Base-by-base conservation (phyloP, 2,113 vertebrate genomes). In the Cranoglanis bouderius region DNA sequence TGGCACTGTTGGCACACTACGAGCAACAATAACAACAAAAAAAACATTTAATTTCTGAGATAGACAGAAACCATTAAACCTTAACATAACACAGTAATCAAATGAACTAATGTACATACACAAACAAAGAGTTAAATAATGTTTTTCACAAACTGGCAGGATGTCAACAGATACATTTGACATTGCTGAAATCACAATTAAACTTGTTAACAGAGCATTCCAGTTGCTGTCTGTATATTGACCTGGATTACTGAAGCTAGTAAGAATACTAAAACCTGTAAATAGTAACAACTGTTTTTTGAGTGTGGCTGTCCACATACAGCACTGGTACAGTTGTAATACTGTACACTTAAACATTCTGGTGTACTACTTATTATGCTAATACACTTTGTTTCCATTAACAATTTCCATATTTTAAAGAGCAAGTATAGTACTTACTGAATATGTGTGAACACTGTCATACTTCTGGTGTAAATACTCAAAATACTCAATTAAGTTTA, bases 1-100 rank as follows among this genome's bases (percentile, higher is more conserved):
- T 0, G 97, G 98, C 77, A 99, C 97, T 0, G 97, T 98, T 59
- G 97, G 98, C 59, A 99, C 97, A 57, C 98, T 96, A 94, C 65
- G 90, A 92, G 14, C 87, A 91, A 91, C 12, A 91, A n/a, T n/a
- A n/a, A 55, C 2, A 24, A 86, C n/a, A 65, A 87, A 57, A 87
- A 78, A n/a, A 2, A 10, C 3, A 49, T 46, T 4, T 51, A 7
- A 77, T 29, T 77, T 53, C 29, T 49, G 46, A 29, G 26, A 26
- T 75, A 63, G 38, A 57, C 2, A 78, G n/a, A 24, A 51, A 40
- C 10, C 32, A 24, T 80, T 29, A 26, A 80, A n/a, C 77, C 10
- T 29, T 77, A 26, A 77, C 40, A 75, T 40, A 38, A 1, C 6
- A 21, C 7, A 38, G 16, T 26, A 75, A n/a, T n/a, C 46, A 49